Conservation (phyloP, 2,888 invertebrate genomes). For the Acheta domesticus region DNA sequence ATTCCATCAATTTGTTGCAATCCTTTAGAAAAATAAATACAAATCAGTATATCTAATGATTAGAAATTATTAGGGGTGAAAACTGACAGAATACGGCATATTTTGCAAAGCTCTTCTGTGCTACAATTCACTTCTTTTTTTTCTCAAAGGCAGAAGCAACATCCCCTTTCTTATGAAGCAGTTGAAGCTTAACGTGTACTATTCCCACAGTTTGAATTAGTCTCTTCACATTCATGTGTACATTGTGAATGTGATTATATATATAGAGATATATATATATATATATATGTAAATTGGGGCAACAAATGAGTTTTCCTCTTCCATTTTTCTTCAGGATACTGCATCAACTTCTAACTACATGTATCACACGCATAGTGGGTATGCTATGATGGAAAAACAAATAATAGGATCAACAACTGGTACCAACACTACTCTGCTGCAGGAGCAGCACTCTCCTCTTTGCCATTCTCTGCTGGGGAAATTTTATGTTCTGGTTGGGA, state of each 20-base stretch:
- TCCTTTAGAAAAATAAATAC: not conserved
- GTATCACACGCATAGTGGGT: slow-evolving; percentile 19
- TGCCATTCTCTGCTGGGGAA: slow-evolving; percentile 27
- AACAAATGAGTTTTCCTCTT: not conserved
- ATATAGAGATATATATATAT: not conserved
- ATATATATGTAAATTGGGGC: not conserved
- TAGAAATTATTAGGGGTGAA: not conserved
- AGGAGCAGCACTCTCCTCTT: slow-evolving; percentile 32
- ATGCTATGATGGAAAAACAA: slow-evolving; percentile 18
- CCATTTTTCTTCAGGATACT: not conserved
- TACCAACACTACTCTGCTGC: slow-evolving; percentile 27
- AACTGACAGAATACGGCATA: slow-evolving; percentile 6
- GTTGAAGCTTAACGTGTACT: not conserved
- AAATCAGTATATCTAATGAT: slow-evolving; percentile 7
- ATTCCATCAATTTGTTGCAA: slow-evolving; percentile 18
- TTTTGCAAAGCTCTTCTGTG: slow-evolving; percentile 18
- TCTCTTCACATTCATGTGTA: not conserved
- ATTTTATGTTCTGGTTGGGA: slow-evolving; percentile 28
- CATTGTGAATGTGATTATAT: not conserved
- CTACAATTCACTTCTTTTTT: slow-evolving; percentile 11
- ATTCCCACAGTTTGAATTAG: not conserved
- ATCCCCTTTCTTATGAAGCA: not conserved
- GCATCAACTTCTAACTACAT: slow-evolving; percentile 28
- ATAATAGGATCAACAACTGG: not conserved
- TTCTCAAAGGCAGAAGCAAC: not conserved